A percentile compares a stretch with the other conserved stretches of the same genome.
These are phyloP conservation scores for Caenorhabditis imperialis DNA, from an alignment of 2,888 invertebrate species.

Conservation along the genomic window DNA sequence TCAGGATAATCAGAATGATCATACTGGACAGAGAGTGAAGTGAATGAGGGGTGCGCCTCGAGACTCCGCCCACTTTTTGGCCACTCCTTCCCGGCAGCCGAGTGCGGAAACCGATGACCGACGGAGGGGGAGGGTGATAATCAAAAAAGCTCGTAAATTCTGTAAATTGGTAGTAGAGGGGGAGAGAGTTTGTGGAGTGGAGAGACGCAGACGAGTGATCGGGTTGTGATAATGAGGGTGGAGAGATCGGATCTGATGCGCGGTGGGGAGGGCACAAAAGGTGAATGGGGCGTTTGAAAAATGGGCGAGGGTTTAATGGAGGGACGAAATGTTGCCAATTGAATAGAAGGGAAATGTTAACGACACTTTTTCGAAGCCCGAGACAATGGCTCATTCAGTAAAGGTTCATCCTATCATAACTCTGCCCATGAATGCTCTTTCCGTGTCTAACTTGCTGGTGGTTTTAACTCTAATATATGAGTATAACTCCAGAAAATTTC, in stretches of 20 bases:
- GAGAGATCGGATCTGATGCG: conserved; percentile 6
- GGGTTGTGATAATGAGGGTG: conserved; percentile 39
- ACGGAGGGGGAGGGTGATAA: conserved; percentile 37
- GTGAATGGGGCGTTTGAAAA: too few relatives aligned
- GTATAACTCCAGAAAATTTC: too few relatives aligned
- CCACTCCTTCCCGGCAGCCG: conserved; percentile 23
- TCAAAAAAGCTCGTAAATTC: conserved; percentile 51
- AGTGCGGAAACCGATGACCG: conserved; percentile 1
- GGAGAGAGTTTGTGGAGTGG: conserved; percentile 1
- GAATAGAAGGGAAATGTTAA: too few relatives aligned
- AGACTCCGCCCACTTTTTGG: conserved; percentile 19
- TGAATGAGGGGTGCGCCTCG: conserved; percentile 8
- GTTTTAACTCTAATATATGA: too few relatives aligned
- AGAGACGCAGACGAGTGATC: not conserved
- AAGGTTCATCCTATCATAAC: too few relatives aligned
- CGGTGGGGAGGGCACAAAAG: conserved; percentile 24
- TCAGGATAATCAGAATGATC: conserved; percentile 12
- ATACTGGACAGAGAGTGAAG: conserved; percentile 4
- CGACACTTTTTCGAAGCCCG: too few relatives aligned
- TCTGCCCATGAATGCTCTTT: too few relatives aligned
- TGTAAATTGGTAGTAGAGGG: conserved; percentile 34
- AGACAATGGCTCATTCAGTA: too few relatives aligned
- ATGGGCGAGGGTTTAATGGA: too few relatives aligned
- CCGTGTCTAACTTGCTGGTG: too few relatives aligned
- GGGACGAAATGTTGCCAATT: too few relatives aligned